A percentile compares a stretch with the other conserved stretches of the same genome.
Evolutionary conservation across 2,888 invertebrate genomes (phyloP).

Genomic region (Tanypteryx hageni): DNA sequence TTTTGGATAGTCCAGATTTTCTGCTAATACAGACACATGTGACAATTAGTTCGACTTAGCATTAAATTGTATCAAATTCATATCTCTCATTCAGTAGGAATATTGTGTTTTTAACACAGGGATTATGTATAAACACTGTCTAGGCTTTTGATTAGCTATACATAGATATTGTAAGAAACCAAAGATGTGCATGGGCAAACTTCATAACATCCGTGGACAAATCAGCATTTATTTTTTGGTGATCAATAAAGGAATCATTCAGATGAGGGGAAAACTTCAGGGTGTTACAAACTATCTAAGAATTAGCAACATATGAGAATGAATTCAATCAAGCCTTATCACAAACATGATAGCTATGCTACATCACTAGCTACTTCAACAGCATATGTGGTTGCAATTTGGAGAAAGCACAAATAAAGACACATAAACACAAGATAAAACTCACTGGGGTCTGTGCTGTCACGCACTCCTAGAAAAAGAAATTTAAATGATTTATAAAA

Average conservation of each 20-base stretch:
- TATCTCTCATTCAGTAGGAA: too few relatives aligned
- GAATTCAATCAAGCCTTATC: neutral
- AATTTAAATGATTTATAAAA: conserved; percentile 33
- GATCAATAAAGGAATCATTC: neutral
- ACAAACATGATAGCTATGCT: conserved; percentile 44
- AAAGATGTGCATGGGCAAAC: too few relatives aligned
- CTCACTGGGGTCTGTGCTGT: conserved; percentile 53
- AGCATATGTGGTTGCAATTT: neutral
- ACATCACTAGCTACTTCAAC: neutral
- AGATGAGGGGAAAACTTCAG: neutral
- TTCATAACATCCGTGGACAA: too few relatives aligned
- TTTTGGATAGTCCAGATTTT: too few relatives aligned
- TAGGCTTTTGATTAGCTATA: too few relatives aligned
- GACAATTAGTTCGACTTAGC: too few relatives aligned
- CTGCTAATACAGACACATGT: too few relatives aligned
- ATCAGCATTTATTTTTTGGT: neutral
- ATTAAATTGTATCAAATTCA: too few relatives aligned
- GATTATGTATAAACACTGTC: too few relatives aligned
- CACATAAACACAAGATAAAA: conserved; percentile 42
- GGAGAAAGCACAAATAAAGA: conserved; percentile 36
- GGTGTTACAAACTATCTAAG: neutral
- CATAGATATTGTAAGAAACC: too few relatives aligned
- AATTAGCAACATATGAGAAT: neutral
- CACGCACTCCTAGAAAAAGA: conserved; percentile 59
- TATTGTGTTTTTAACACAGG: too few relatives aligned